phyloP scores from a whole-genome alignment of 2,797 vertebrate species.

The Halcyon badia region DNA sequence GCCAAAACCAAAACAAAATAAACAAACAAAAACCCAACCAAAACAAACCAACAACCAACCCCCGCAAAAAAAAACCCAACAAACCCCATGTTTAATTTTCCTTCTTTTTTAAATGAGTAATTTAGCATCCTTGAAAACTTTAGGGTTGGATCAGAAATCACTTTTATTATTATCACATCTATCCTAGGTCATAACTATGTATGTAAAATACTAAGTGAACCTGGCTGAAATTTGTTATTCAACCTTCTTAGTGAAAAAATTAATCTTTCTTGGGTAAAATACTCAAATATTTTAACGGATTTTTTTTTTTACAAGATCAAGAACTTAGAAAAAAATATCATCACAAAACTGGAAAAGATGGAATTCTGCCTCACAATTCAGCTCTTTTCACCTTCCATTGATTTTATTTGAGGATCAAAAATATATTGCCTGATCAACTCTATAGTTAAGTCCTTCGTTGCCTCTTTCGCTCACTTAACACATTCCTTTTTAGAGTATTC shows the following conservation, averaged over 20 bases:
- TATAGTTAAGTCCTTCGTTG: not conserved
- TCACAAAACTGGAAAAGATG: not conserved
- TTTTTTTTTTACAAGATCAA: not conserved
- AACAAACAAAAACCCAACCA: too few relatives aligned
- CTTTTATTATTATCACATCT: not conserved
- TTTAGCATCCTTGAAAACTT: not conserved
- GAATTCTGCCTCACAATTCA: not conserved
- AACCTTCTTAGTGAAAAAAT: not conserved
- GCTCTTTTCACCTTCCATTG: not conserved
- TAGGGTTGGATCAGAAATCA: not conserved
- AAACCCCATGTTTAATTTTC: not conserved
- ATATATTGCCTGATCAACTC: not conserved
- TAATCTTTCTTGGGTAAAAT: not conserved
- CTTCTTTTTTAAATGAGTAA: not conserved
- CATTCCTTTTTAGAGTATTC: not conserved
- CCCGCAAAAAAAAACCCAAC: not conserved
- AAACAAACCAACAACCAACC: too few relatives aligned
- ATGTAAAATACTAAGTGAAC: not conserved
- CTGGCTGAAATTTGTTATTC: not conserved
- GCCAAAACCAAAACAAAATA: too few relatives aligned
- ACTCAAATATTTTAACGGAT: not conserved
- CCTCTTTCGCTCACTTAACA: not conserved
- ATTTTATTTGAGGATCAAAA: not conserved
- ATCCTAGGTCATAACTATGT: not conserved
- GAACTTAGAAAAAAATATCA: not conserved